Percentiles rank a stretch among this genome's conserved stretches.
Evolutionary conservation across 2,888 invertebrate species (phyloP).

Genomic region (Dicranocentrus wangi): DNA sequence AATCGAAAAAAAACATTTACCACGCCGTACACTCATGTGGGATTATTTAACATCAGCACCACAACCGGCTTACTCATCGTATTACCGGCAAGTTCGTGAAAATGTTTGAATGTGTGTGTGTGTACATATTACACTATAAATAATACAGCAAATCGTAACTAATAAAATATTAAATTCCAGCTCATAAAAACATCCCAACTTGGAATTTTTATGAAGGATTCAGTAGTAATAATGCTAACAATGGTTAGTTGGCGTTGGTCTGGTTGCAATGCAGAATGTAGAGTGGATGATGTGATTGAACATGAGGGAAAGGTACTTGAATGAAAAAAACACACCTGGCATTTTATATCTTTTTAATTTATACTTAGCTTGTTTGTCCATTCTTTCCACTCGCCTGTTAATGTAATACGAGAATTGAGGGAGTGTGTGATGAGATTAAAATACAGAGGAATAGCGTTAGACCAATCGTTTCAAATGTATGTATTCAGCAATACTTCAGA

Average conservation of each 20-base stretch:
- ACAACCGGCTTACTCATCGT: conserved; percentile 9
- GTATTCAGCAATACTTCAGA: conserved; percentile 9
- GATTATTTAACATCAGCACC: conserved; percentile 31
- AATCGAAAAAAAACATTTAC: conserved; percentile 2
- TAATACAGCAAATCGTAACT: conserved; percentile 51
- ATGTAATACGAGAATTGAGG: not conserved
- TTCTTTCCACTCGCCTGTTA: not conserved
- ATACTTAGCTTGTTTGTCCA: conserved; percentile 23
- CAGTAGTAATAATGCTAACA: conserved; percentile 4
- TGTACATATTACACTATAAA: conserved; percentile 37
- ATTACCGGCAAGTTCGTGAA: conserved; percentile 49
- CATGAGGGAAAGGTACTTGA: conserved; percentile 33
- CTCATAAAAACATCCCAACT: conserved; percentile 60
- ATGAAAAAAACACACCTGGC: conserved; percentile 54
- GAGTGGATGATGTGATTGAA: conserved; percentile 32
- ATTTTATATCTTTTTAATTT: conserved; percentile 58
- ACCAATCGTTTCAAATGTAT: conserved; percentile 28
- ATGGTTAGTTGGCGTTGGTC: not conserved
- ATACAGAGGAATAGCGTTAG: conserved; percentile 12
- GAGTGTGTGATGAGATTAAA: conserved; percentile 27
- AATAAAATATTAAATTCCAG: conserved; percentile 64
- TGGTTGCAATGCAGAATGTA: not conserved
- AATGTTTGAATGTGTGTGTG: no score
- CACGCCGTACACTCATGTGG: conserved; percentile 1
- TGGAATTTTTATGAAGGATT: conserved; percentile 58